These are phyloP conservation scores for Tupaia tana DNA, from an alignment of 2,113 vertebrate species.

Conservation along the genomic window DNA sequence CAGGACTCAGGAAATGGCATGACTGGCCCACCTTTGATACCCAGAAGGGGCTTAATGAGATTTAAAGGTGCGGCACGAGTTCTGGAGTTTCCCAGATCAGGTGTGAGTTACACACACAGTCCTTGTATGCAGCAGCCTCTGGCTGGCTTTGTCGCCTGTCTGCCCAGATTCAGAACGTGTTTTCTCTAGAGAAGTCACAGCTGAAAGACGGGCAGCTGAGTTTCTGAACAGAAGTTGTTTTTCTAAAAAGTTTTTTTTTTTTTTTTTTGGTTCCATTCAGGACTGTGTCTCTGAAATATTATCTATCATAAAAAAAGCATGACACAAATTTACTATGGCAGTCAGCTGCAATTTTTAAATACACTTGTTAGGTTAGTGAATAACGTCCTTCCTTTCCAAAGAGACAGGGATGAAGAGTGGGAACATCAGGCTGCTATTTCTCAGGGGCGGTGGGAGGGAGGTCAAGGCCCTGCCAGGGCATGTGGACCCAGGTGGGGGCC, in stretches of 20 bases:
- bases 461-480: neutral
- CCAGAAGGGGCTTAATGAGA: conserved; percentile 75
- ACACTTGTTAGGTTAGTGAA: neutral
- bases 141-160: conserved; percentile 11
- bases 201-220: conserved; percentile 35
- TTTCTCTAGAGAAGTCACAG: conserved; percentile 58
- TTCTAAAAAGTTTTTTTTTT: conserved; percentile 35
- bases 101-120: conserved; percentile 65
- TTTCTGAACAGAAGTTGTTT: conserved; percentile 61
- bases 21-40: conserved; percentile 77
- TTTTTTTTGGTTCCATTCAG: conserved; percentile 56
- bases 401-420: conserved; percentile 35
- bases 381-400: conserved; percentile 24
- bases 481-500: conserved; percentile 27
- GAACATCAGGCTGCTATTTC: neutral
- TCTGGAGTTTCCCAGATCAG: conserved; percentile 66
- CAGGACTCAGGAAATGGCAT: conserved; percentile 73
- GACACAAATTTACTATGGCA: conserved; percentile 72
- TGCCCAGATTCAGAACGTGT: conserved; percentile 16
- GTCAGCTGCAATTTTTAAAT: conserved; percentile 78
- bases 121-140: neutral
- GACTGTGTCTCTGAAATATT: conserved; percentile 75
- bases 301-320: conserved; percentile 76
- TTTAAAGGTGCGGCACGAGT: conserved; percentile 73
- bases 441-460: neutral